phyloP scores from a whole-genome alignment of 1,140 invertebrate genomes.

The Diploscapter pachys region DNA sequence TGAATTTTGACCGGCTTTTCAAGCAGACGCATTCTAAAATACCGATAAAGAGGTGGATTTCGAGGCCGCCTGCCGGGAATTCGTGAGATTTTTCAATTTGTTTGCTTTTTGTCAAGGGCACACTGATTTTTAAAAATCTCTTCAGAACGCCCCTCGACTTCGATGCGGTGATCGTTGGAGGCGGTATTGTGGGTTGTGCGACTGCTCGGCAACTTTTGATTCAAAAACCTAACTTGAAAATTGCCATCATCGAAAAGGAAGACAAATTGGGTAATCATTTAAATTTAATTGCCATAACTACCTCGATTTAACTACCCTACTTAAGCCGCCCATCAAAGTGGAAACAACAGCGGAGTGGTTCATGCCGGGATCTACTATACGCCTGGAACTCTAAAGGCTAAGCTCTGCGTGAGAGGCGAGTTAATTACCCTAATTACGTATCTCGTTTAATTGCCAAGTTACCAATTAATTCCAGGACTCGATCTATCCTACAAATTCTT shows the following conservation, averaged over 20 bases:
- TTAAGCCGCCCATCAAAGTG: conserved; percentile 82
- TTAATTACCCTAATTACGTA: conserved; percentile 4
- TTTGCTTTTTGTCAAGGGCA: no score
- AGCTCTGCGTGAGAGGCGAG: conserved; percentile 66
- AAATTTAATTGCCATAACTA: conserved; percentile 45
- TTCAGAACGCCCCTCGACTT: conserved; percentile 33
- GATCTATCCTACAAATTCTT: conserved; percentile 83
- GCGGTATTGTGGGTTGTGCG: conserved; percentile 91
- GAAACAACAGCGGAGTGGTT: conserved; percentile 87
- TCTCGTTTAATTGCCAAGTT: conserved; percentile 2
- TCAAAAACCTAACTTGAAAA: conserved; percentile 74
- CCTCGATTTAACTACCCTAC: neutral
- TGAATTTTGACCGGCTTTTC: no score
- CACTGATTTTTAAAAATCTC: neutral
- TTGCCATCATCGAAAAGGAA: conserved; percentile 92
- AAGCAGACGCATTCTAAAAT: no score
- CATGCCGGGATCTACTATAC: conserved; percentile 94
- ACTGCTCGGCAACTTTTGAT: conserved; percentile 79
- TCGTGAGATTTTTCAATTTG: no score
- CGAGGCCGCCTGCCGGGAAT: no score
- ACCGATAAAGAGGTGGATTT: no score
- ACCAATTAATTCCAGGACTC: conserved; percentile 67
- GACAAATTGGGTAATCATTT: conserved; percentile 66
- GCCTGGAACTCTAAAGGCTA: conserved; percentile 84
- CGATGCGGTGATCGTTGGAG: conserved; percentile 88